A percentile compares a stretch with the other conserved stretches of the same genome.
Conservation (phyloP, 1,140 invertebrate genomes). For the Caenorhabditis tropicalis region DNA sequence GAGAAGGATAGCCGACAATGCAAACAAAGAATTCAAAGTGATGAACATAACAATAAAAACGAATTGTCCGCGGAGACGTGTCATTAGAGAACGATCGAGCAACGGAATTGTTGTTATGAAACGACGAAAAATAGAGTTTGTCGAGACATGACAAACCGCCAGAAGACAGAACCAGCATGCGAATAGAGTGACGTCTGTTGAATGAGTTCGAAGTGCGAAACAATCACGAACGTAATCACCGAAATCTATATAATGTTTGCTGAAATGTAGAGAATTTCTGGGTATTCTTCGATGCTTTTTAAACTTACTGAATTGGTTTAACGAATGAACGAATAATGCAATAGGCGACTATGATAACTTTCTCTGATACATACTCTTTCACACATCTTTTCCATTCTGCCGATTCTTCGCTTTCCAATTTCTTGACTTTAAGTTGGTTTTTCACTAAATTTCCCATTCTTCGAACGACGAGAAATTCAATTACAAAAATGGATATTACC, state of each 20-base stretch:
- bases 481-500: not conserved
- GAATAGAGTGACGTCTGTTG: not conserved
- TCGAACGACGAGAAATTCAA: not conserved
- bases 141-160: not conserved
- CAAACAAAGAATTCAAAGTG: not conserved
- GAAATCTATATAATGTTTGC: conserved; percentile 3
- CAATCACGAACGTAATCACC: not conserved
- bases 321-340: not conserved
- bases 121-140: not conserved
- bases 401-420: not conserved
- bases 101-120: not conserved
- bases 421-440: not conserved
- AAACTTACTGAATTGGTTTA: not conserved
- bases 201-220: not conserved
- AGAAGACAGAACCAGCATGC: not conserved
- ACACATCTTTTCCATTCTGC: not conserved
- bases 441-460: not conserved
- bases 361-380: not conserved
- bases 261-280: no score
- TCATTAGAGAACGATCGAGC: not conserved
- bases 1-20: not conserved
- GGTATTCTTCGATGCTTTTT: no score
- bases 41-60: not conserved
- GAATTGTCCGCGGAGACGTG: not conserved
- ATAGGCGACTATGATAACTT: not conserved